A percentile compares a stretch with the other conserved stretches of the same genome.
Conservation (phyloP, 2,113 vertebrate species). For the Mesitornis unicolor region DNA sequence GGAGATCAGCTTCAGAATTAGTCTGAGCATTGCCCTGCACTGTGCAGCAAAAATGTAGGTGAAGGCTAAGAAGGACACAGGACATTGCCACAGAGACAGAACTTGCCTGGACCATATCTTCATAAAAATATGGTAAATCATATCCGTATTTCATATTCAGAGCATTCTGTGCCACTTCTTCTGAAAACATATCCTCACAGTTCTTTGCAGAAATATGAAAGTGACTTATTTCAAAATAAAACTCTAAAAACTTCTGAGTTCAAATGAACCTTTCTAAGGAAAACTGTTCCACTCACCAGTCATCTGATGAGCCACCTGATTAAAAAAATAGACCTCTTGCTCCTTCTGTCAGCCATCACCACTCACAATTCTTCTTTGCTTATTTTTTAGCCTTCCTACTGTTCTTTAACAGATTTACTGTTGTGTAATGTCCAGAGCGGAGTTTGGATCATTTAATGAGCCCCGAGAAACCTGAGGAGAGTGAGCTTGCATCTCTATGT, state of each 20-base stretch:
- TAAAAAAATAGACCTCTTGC: not conserved
- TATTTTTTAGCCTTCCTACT: not conserved
- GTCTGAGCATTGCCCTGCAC: fast-evolving
- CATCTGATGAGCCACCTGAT: not conserved
- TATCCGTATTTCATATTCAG: not conserved
- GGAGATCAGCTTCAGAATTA: not conserved
- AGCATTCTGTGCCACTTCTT: fast-evolving
- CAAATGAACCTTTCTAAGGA: not conserved
- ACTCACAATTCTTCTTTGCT: not conserved
- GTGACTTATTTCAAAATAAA: not conserved
- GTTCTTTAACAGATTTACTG: not conserved
- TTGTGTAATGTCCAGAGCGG: not conserved
- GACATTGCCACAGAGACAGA: not conserved
- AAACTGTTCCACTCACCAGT: not conserved
- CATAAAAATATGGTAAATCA: not conserved
- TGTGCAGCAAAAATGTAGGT: not conserved
- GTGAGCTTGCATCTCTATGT: not conserved
- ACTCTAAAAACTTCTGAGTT: not conserved
- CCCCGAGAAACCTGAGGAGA: not conserved
- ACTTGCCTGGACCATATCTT: not conserved
- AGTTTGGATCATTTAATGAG: not conserved
- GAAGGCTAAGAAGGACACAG: not conserved
- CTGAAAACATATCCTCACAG: not conserved
- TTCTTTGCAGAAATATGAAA: not conserved
- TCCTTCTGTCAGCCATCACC: not conserved